phyloP scores from a whole-genome alignment of 2,888 invertebrate genomes.

The Drosophila ezoana region DNA sequence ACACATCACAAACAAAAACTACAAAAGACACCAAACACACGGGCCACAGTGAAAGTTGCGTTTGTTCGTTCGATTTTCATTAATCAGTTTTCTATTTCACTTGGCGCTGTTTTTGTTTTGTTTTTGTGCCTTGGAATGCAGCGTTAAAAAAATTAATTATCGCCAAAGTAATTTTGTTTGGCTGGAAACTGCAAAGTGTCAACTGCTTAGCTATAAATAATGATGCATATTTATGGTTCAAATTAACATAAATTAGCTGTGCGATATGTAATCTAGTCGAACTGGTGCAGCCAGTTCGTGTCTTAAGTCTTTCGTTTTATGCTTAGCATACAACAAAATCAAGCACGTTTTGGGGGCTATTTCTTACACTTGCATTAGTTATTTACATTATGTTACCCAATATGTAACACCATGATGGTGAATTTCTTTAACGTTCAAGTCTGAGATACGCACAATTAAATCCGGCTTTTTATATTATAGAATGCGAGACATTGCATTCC shows the following conservation, averaged over 20 bases:
- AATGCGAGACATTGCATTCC: too few relatives aligned
- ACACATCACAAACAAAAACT: slow-evolving; percentile 36
- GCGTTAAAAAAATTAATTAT: slow-evolving; percentile 15
- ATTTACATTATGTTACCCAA: slow-evolving; percentile 18
- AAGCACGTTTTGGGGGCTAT: slow-evolving; percentile 17
- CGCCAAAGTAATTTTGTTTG: slow-evolving; percentile 3
- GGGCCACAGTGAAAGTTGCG: slow-evolving; percentile 60
- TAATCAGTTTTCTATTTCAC: slow-evolving; percentile 63
- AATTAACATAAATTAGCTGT: slow-evolving; percentile 62
- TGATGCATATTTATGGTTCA: slow-evolving; percentile 28
- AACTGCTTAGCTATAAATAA: slow-evolving; percentile 23
- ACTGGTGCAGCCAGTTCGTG: slow-evolving; percentile 74
- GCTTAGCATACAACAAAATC: slow-evolving; percentile 16
- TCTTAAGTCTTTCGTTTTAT: slow-evolving; percentile 60
- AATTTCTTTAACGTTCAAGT: background rate
- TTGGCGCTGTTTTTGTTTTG: slow-evolving; percentile 3
- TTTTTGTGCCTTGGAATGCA: slow-evolving; percentile 36
- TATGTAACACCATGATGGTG: slow-evolving; percentile 4
- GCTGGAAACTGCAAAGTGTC: slow-evolving; percentile 14
- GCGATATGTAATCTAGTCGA: slow-evolving; percentile 49
- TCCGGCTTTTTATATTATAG: background rate
- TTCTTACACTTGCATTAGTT: slow-evolving; percentile 38
- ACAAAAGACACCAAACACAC: slow-evolving; percentile 1
- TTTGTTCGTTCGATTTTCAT: slow-evolving; percentile 44
- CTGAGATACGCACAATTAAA: too few relatives aligned